Conservation (phyloP, 2,888 invertebrate species). For the Hartigia nigra region DNA sequence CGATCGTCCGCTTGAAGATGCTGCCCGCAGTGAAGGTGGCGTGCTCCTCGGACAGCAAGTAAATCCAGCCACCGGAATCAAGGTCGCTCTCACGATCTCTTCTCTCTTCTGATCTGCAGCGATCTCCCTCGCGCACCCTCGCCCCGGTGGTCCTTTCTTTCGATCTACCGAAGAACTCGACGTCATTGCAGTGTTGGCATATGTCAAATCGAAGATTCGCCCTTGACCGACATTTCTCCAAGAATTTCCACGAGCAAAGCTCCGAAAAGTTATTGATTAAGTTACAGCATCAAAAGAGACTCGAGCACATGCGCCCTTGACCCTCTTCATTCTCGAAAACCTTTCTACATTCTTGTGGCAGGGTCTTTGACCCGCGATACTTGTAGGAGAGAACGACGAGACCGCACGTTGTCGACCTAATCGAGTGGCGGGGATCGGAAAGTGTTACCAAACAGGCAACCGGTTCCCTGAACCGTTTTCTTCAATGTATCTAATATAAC, state of each 20-base stretch:
- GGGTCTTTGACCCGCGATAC: not conserved
- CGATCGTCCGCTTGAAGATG: conserved; percentile 45
- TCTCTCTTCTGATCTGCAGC: conserved; percentile 21
- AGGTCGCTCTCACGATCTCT: conserved; percentile 61
- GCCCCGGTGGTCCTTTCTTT: not conserved
- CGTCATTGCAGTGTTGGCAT: not conserved
- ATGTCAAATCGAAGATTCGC: not conserved
- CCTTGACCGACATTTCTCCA: not conserved
- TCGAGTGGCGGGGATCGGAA: not conserved
- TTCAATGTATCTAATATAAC: not conserved
- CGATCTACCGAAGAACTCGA: not conserved
- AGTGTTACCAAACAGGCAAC: not conserved
- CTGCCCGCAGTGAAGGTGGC: conserved; percentile 32
- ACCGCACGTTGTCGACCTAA: not conserved
- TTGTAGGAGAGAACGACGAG: not conserved
- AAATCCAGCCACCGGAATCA: conserved; percentile 44
- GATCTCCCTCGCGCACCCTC: not conserved
- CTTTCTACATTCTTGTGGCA: not conserved
- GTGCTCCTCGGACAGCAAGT: not conserved
- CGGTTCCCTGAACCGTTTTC: not conserved
- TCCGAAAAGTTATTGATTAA: too few relatives aligned
- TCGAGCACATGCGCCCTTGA: not conserved
- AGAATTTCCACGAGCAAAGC: not conserved
- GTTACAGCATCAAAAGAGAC: too few relatives aligned
- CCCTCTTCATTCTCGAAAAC: not conserved